A percentile compares a stretch with the other conserved stretches of the same genome.
Conservation (phyloP, 2,113 vertebrate genomes). For the Apus apus region DNA sequence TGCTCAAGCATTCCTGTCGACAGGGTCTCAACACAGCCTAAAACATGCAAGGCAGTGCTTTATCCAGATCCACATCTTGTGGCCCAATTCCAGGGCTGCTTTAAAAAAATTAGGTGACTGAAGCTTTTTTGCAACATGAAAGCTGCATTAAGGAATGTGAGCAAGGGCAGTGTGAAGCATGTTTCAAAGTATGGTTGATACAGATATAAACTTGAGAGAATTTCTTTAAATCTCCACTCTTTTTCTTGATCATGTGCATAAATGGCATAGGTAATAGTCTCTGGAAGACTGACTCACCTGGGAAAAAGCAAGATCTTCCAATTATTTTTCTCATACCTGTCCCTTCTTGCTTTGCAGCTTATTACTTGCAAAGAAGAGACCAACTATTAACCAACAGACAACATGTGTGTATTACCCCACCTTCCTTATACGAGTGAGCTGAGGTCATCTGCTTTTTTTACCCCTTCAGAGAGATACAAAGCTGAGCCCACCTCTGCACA, state of each 20-base stretch:
- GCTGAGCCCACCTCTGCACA: neutral
- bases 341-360: constrained; percentile 51
- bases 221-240: neutral
- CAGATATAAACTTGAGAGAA: neutral
- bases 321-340: constrained; percentile 35
- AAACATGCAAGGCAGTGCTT: neutral
- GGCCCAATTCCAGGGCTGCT: neutral
- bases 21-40: neutral
- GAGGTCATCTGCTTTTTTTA: neutral
- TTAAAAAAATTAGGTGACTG: neutral
- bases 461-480: neutral
- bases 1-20: neutral
- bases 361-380: neutral
- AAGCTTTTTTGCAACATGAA: neutral
- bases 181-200: neutral
- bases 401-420: neutral
- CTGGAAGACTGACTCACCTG: constrained; percentile 71
- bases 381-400: neutral
- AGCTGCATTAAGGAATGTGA: neutral
- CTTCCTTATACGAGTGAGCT: neutral
- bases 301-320: constrained; percentile 57
- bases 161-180: neutral
- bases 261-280: constrained; percentile 17
- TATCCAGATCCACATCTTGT: neutral
- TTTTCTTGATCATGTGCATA: constrained; percentile 1